Base-by-base conservation (phyloP, 2,113 vertebrate genomes). In the Pseudorasbora parva region DNA sequence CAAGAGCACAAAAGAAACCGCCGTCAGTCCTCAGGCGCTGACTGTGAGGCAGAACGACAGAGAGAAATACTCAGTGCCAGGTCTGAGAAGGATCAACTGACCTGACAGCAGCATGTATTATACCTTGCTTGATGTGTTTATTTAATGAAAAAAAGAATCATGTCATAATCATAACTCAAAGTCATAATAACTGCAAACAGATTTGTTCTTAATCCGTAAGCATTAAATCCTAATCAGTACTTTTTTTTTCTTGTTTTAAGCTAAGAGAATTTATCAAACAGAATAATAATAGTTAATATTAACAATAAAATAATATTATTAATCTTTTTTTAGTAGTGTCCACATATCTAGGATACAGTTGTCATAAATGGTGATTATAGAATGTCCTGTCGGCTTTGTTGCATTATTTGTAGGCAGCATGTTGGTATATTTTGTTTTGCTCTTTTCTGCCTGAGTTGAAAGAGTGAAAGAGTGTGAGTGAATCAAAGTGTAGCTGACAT, bases 1-100 rank as follows among this genome's bases (percentile, higher is more conserved):
- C 74, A 84, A 72, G n/a, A 64, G 47, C 47, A 49, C 43, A n/a
- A 81, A 66, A 79, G 75, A 82, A 41, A 47, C 71, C 41, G 47
- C 73, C 51, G 25, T 21, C 69, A 59, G 51, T 60, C 25, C 69
- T 73, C 81, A n/a, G 51, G 79, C 59, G 15, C 30, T 68, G 33
- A 57, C 19, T 49, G 60, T 64, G 37, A 74, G 41, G 77, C n/a
- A 74, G 23, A 73, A 37, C 47, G 47, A 37, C 27, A 56, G 68
- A 6, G 66, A 54, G 37, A 78, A 25, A 73, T 11, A 47, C n/a
- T 15, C 8, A 5, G 37, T 62, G 57, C 37, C 37, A 78, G 23
- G 57, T 23, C 3, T 78, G 76, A 45, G 37, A 45, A 56, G 21
- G 3, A 43, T 71, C 57, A 45, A 47, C 47, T 25, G 56, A 45